Percentiles rank a stretch among this genome's conserved stretches.
These are phyloP conservation scores for Tetraodon nigroviridis DNA, from an alignment of 2,113 vertebrate species.

Conservation along the genomic window DNA sequence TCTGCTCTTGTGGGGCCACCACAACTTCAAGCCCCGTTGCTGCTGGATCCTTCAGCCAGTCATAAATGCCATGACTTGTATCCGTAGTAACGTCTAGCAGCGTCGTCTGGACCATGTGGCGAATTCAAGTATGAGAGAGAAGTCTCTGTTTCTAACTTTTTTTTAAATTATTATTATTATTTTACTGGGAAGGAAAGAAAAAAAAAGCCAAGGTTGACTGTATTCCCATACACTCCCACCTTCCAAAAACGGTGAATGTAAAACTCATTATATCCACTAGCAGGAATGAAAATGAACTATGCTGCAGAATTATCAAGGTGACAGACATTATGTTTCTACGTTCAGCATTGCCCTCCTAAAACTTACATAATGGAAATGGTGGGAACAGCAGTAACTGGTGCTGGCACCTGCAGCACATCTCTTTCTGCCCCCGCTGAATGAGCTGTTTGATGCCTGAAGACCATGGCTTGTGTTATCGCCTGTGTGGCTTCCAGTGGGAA, in stretches of 20 bases:
- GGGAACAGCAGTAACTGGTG: slow-evolving; percentile 46
- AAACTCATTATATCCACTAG: slow-evolving; percentile 68
- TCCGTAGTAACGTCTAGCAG: slow-evolving; percentile 27
- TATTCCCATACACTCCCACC: slow-evolving; percentile 53
- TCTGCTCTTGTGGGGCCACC: slow-evolving; percentile 14
- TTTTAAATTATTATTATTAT: slow-evolving; percentile 47
- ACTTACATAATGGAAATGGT: slow-evolving; percentile 60
- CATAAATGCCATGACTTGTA: slow-evolving; percentile 33
- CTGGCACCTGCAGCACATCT: slow-evolving; percentile 37
- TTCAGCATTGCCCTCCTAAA: slow-evolving; percentile 32
- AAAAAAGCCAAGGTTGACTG: slow-evolving; percentile 24
- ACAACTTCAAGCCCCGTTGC: slow-evolving; percentile 10
- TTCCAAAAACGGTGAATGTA: slow-evolving; percentile 62
- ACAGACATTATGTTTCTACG: slow-evolving; percentile 58
- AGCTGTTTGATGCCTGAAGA: slow-evolving; percentile 6
- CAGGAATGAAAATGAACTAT: slow-evolving; percentile 61
- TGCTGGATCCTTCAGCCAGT: slow-evolving; percentile 29
- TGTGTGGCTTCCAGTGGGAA: slow-evolving; percentile 39
- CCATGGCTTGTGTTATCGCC: slow-evolving; percentile 44
- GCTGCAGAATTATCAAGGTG: slow-evolving; percentile 60
- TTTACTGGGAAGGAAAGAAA: slow-evolving; percentile 51
- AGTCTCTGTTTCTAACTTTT: slow-evolving; percentile 43
- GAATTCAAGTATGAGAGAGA: slow-evolving; percentile 48
- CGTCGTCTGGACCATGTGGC: slow-evolving; percentile 42
- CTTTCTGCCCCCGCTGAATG: slow-evolving; percentile 12